phyloP scores from a whole-genome alignment of 2,113 vertebrate species.

The Amazona vittata region DNA sequence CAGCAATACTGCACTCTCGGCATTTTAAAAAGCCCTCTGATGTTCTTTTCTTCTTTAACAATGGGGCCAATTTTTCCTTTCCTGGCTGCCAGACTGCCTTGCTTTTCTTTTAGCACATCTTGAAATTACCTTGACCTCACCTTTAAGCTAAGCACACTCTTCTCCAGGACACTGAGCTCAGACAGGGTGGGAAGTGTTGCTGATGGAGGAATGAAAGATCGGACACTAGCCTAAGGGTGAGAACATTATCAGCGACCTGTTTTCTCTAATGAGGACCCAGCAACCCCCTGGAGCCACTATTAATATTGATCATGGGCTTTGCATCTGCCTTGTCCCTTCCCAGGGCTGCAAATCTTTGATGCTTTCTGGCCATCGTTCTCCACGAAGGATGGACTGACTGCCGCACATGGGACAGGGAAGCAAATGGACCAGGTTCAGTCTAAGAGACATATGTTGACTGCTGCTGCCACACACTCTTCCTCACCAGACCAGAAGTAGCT shows the following conservation, averaged over 20 bases:
- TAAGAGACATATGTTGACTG: not conserved
- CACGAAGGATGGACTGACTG: not conserved
- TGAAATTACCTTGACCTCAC: constrained; percentile 42
- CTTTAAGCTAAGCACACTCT: not conserved
- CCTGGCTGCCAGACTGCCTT: not conserved
- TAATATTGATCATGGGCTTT: not conserved
- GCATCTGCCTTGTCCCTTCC: not conserved
- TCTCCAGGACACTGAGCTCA: constrained; percentile 5
- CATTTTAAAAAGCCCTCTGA: constrained; percentile 55
- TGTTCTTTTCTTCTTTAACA: constrained; percentile 50
- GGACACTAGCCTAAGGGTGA: not conserved
- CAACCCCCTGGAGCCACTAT: not conserved
- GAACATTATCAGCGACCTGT: not conserved
- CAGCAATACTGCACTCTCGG: constrained; percentile 36
- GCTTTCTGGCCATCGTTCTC: not conserved
- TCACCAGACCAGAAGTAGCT: not conserved
- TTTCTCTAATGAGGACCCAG: not conserved
- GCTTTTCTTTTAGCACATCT: not conserved
- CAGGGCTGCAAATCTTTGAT: not conserved
- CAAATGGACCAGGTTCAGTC: rapidly evolving
- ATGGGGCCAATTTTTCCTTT: constrained; percentile 34
- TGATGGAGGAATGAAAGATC: not conserved
- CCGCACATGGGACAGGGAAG: not conserved
- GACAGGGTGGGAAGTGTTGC: not conserved
- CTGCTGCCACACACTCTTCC: not conserved